phyloP scores from a whole-genome alignment of 2,113 vertebrate genomes.

The Butastur rufipennis region DNA sequence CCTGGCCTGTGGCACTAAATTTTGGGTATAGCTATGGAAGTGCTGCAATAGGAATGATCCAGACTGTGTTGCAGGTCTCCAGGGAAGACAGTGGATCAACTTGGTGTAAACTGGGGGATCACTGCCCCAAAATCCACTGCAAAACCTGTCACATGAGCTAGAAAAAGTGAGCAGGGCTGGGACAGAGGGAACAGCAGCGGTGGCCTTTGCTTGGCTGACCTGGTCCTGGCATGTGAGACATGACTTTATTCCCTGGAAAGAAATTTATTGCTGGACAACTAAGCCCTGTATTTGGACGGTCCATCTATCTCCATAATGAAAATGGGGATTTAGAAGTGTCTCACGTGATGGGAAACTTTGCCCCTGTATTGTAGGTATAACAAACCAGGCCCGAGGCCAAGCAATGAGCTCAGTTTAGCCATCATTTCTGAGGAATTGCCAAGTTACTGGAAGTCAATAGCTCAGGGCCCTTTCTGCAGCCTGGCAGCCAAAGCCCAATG shows the following conservation, averaged over 20 bases:
- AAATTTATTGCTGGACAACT: neutral
- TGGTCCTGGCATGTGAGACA: neutral
- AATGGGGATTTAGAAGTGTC: neutral
- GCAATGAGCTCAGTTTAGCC: slow-evolving; percentile 20
- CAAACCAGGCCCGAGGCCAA: neutral
- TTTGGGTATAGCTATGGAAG: neutral
- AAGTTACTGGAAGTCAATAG: slow-evolving; percentile 41
- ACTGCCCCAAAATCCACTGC: neutral
- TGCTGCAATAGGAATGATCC: neutral
- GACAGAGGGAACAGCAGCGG: neutral
- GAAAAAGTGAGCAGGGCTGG: neutral
- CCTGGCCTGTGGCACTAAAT: neutral
- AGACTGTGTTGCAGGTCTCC: neutral
- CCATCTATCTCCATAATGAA: neutral
- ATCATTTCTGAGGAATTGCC: slow-evolving; percentile 20
- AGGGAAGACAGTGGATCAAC: neutral
- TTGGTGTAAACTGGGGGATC: accelerated
- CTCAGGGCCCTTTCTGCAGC: neutral
- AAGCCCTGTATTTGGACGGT: neutral
- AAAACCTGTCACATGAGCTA: neutral
- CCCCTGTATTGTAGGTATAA: neutral
- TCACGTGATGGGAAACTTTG: neutral
- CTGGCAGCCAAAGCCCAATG: neutral
- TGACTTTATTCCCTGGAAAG: neutral
- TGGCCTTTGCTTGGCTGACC: neutral